These are phyloP conservation scores for Lutraria lutraria DNA, from an alignment of 2,888 invertebrate genomes.

Conservation along the genomic window DNA sequence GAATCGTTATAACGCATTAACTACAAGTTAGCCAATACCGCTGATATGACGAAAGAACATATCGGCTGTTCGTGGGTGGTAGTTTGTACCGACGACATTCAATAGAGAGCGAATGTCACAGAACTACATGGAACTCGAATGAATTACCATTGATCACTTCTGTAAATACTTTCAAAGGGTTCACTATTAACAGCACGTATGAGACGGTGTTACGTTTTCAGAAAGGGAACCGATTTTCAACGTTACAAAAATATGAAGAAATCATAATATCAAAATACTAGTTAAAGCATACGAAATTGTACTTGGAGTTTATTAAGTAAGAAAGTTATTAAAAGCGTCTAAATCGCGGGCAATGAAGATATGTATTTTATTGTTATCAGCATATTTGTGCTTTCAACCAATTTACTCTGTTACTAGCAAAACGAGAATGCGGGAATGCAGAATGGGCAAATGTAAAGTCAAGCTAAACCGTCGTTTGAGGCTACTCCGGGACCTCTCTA, in stretches of 20 bases:
- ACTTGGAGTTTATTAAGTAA: conserved; percentile 39
- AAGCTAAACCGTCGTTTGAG: conserved; percentile 55
- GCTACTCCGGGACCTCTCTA: conserved; percentile 58
- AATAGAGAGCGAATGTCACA: conserved; percentile 44
- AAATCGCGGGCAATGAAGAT: conserved; percentile 64
- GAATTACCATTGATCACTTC: conserved; percentile 29
- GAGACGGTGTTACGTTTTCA: conserved; percentile 13
- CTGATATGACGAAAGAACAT: conserved; percentile 41
- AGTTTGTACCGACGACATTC: conserved; percentile 8
- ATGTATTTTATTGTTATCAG: conserved; percentile 60
- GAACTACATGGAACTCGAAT: conserved; percentile 34
- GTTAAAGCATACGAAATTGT: conserved; percentile 16
- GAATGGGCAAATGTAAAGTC: conserved; percentile 59
- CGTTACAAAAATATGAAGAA: conserved; percentile 21
- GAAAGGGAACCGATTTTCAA: conserved; percentile 16
- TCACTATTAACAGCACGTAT: conserved; percentile 12
- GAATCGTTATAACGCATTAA: conserved; percentile 51
- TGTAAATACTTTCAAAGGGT: conserved; percentile 25
- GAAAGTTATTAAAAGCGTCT: conserved; percentile 1
- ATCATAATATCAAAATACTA: conserved; percentile 11
- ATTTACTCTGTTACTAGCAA: conserved; percentile 46
- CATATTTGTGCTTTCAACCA: conserved; percentile 63
- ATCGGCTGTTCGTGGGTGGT: conserved; percentile 49
- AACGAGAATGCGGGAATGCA: conserved; percentile 53
- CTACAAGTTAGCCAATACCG: conserved; percentile 43